Conservation (phyloP, 2,888 invertebrate genomes). For the Eupithecia insigniata region DNA sequence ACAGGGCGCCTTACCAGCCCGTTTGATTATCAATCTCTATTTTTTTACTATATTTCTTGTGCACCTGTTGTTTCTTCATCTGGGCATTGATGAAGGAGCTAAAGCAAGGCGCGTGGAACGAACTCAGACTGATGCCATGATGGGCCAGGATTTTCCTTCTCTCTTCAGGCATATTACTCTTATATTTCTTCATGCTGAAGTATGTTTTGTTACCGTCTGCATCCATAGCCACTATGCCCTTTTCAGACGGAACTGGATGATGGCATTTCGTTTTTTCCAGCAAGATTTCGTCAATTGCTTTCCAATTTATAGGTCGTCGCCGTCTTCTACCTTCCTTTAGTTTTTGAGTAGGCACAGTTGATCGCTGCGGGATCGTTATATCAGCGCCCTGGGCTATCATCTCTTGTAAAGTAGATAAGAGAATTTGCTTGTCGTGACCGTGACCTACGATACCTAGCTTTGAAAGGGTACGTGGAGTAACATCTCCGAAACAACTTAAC, state of each 20-base stretch:
- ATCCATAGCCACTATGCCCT: conserved; percentile 68
- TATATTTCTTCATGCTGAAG: conserved; percentile 58
- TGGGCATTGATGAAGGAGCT: conserved; percentile 70
- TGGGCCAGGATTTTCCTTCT: conserved; percentile 56
- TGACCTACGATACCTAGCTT: conserved; percentile 76
- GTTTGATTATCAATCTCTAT: not conserved
- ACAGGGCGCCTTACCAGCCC: conserved; percentile 26
- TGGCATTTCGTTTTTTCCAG: conserved; percentile 59
- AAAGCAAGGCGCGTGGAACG: conserved; percentile 76
- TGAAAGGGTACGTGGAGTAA: conserved; percentile 62
- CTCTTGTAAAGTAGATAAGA: conserved; percentile 59
- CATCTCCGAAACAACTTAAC: conserved; percentile 76
- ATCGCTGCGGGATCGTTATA: conserved; percentile 61
- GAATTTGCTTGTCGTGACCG: conserved; percentile 69
- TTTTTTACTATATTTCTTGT: conserved; percentile 43
- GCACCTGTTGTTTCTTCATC: conserved; percentile 60
- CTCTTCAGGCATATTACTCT: conserved; percentile 62
- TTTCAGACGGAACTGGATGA: conserved; percentile 65
- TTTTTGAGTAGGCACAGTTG: conserved; percentile 53
- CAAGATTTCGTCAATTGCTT: conserved; percentile 33
- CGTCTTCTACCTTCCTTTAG: conserved; percentile 43
- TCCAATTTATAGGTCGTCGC: conserved; percentile 17
- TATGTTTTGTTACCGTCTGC: conserved; percentile 67
- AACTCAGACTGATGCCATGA: conserved; percentile 71
- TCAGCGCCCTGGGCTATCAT: conserved; percentile 65